Evolutionary conservation across 2,888 invertebrate species (phyloP), one percentile per base, ranked within the genome.

Genomic region (Zonitis immaculata): DNA sequence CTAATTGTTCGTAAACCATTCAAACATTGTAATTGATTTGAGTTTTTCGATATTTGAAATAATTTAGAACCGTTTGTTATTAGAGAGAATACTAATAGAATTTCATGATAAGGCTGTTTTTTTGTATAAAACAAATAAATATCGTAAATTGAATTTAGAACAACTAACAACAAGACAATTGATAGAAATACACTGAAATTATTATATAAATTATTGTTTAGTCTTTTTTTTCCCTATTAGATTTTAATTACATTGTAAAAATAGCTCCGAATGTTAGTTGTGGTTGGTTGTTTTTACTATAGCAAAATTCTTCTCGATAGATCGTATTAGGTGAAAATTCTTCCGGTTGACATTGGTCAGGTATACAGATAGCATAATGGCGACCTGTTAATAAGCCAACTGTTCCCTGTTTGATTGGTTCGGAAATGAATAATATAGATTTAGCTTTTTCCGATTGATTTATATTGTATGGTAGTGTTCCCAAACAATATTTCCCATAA

Each of bases 1-100:
- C 76, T 75, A 18, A 78, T 66, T 1, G 73, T 67, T 52, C 76
- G 65, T 44, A 78, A 70, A 4, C 78, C 78, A 44, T 76, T 75
- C 6, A 78, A 57, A 53, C 78, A 77, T 32, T 75, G 73, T 9
- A 77, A 47, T 0, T 56, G 56, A 27, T 56, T 47, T 0, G 47
- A 16, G 30, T 47, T 53, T 0, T 25, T 49, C 2, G 49, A 18
- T 3, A 47, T 28, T 20, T 27, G 45, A 18, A 58, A 42, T 11
- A 58, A 25, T 45, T 58, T 58, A 8, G 35, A 42, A 5, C 58
- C 53, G 25, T 58, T 58, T 9, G 43, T 28, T 3, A 52, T 16
- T 9, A 32, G 6, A 3, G 58, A 58, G 45, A 58, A 58, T 1
- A 56, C 47, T 8, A 53, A 12, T 0, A 54, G 20, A 9, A 56